Conservation (phyloP, 2,888 invertebrate species). For the Anodontia alba region DNA sequence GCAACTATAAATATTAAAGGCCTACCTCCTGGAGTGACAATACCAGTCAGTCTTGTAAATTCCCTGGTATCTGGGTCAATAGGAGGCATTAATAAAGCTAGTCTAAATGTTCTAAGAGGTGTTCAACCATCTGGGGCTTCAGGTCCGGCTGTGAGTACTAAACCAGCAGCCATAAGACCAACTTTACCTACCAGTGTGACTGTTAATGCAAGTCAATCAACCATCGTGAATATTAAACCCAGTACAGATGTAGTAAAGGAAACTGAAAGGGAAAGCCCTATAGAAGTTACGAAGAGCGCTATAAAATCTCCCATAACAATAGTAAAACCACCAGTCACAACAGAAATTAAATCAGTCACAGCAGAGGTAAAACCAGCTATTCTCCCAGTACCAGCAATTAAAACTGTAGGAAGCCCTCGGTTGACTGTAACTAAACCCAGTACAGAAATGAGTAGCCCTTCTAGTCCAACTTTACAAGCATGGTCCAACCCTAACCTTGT, state of each 20-base stretch:
- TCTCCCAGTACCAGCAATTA: neutral
- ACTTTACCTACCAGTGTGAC: neutral
- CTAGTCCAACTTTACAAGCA: slow-evolving; percentile 69
- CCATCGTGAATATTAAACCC: too few species aligned
- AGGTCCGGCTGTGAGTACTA: neutral
- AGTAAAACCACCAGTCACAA: neutral
- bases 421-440: slow-evolving; percentile 13
- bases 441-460: neutral
- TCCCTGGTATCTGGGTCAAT: slow-evolving; percentile 60
- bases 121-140: slow-evolving; percentile 11
- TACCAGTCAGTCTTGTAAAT: slow-evolving; percentile 59
- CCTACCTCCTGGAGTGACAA: slow-evolving; percentile 56
- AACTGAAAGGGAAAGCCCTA: neutral
- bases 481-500: slow-evolving; percentile 85
- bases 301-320: neutral
- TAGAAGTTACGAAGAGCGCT: neutral
- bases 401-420: neutral
- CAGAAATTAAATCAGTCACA: neutral
- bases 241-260: neutral
- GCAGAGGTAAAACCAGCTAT: neutral
- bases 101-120: slow-evolving; percentile 30
- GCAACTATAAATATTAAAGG: slow-evolving; percentile 63
- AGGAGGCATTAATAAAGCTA: slow-evolving; percentile 41
- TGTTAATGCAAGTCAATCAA: neutral
- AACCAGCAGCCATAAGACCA: neutral